Base-by-base conservation (phyloP, 2,888 invertebrate genomes). In the Tanytarsus gracilentus region DNA sequence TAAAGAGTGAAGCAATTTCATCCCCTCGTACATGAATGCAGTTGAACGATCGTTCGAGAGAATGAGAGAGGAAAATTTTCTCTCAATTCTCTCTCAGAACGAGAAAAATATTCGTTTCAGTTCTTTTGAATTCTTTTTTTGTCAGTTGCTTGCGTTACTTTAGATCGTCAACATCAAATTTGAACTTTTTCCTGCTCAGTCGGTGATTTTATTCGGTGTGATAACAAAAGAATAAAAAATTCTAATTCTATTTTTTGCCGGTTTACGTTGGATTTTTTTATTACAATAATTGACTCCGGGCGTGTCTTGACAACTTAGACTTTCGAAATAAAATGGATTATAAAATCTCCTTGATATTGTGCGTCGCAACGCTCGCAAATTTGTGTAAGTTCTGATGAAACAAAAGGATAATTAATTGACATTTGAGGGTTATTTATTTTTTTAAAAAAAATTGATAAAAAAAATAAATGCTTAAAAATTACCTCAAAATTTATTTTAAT, bases 111-210 rank as follows among this genome's bases (percentile, higher is more conserved):
- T 44, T 18, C 16, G 11, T 6, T 44, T 44, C 23, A 5, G 21
- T 40, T 16, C 21, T 44, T 36, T 44, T 23, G n/a, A 33, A 33
- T 11, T 11, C 9, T 4, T 11, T 4, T 33, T 33, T 40, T 30
- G 4, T 53, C 25, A 53, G 53, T 53, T 53, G 53, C 53, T 21
- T 53, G 23, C 33, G 30, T 36, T 53, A 21, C 36, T 23, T 53
- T 33, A 33, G 39, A 53, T 36, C 53, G 53, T 53, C 36, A 33
- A 36, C 53, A 53, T 51, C 51, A 25, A 23, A 33, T 33, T 33
- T 33, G 33, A 9, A 9, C n/a, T 33, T 33, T 11, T 33, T 11
- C 33, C 33, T 33, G 3, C 6, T 11, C 2, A 33, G 9, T 33
- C 2, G 23, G 4, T n/a, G n/a, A n/a, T n/a, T 44, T 23, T 18